phyloP scores from a whole-genome alignment of 2,888 invertebrate species.

The Acleris cristana region DNA sequence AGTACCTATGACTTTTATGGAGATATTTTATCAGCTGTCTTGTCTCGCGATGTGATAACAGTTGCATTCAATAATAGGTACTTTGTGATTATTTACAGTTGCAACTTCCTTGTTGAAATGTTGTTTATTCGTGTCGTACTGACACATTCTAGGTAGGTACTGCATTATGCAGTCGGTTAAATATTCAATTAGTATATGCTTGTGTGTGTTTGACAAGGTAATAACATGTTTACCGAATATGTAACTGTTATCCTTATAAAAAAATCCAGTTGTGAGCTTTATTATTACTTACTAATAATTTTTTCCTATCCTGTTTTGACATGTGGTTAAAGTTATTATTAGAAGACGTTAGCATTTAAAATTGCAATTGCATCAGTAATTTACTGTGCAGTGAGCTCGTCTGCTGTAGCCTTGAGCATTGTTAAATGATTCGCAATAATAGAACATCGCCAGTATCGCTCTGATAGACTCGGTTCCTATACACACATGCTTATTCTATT shows the following conservation, averaged over 20 bases:
- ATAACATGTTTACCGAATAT: not conserved
- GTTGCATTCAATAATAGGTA: conserved; percentile 11
- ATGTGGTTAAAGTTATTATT: not conserved
- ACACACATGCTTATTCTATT: conserved; percentile 49
- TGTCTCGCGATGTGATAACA: conserved; percentile 18
- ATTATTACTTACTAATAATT: not conserved
- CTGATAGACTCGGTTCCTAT: conserved; percentile 46
- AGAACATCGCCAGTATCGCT: conserved; percentile 44
- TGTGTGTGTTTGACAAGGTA: not conserved
- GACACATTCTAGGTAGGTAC: not conserved
- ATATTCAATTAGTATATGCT: not conserved
- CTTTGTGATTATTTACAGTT: conserved; percentile 1
- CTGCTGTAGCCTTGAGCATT: conserved; percentile 65
- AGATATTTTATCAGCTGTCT: conserved; percentile 24
- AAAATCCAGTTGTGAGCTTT: not conserved
- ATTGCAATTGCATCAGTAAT: conserved; percentile 1
- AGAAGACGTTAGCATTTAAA: not conserved
- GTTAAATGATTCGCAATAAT: conserved; percentile 70
- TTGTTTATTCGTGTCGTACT: not conserved
- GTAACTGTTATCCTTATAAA: not conserved
- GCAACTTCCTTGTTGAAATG: conserved; percentile 10
- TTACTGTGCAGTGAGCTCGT: conserved; percentile 6
- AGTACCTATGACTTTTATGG: conserved; percentile 20
- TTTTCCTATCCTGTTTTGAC: not conserved
- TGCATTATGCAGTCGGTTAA: conserved; percentile 2